Conservation (phyloP, 2,888 invertebrate genomes). For the Orthosia cruda region DNA sequence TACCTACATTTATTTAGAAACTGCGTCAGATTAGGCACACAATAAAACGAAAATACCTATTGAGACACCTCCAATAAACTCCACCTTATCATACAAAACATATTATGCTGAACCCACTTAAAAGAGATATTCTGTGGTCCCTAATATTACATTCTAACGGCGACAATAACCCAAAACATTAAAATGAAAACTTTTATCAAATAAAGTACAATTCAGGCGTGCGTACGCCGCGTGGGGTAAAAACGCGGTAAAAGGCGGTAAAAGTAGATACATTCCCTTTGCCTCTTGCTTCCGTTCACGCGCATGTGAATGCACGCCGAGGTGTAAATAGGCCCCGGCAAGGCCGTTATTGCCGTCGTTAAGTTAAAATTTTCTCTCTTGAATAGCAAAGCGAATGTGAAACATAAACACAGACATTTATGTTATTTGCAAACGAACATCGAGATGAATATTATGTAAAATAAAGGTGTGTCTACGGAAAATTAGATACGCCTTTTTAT, state of each 20-base stretch:
- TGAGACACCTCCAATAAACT: slow-evolving; percentile 44
- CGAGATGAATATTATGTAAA: slow-evolving; percentile 75
- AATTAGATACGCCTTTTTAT: slow-evolving; percentile 51
- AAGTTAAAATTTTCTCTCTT: slow-evolving; percentile 87
- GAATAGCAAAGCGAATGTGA: slow-evolving; percentile 83
- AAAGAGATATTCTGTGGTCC: slow-evolving; percentile 49
- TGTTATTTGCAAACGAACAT: slow-evolving; percentile 83
- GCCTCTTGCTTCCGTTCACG: slow-evolving; percentile 81
- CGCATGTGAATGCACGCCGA: slow-evolving; percentile 82
- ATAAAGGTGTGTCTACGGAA: slow-evolving; percentile 59
- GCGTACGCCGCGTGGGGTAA: slow-evolving; percentile 71
- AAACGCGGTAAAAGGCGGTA: slow-evolving; percentile 75
- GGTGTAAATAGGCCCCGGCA: slow-evolving; percentile 85
- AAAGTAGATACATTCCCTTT: slow-evolving; percentile 76
- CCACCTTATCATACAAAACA: slow-evolving; percentile 58
- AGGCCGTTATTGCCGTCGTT: slow-evolving; percentile 86
- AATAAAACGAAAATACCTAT: slow-evolving; percentile 51
- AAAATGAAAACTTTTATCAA: slow-evolving; percentile 73
- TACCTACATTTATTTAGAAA: background rate
- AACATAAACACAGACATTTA: slow-evolving; percentile 84
- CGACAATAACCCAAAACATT: slow-evolving; percentile 67
- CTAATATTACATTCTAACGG: slow-evolving; percentile 64
- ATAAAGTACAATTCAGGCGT: slow-evolving; percentile 74
- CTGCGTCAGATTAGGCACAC: slow-evolving; percentile 24
- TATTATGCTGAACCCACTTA: slow-evolving; percentile 57